Conservation (phyloP, 1,140 invertebrate species). For the Notospermus geniculatus region DNA sequence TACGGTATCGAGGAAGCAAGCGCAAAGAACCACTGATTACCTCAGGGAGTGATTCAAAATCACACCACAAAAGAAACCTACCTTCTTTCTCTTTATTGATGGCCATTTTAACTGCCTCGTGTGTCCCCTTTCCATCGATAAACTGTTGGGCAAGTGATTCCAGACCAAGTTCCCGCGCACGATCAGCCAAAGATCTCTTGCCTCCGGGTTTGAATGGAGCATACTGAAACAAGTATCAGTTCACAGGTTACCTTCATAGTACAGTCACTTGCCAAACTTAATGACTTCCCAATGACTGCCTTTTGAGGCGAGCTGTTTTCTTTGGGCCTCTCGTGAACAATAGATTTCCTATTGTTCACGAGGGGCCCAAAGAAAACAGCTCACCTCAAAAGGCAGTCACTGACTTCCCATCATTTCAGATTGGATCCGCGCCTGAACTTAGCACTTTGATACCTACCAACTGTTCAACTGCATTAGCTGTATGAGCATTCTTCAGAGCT, state of each 20-base stretch:
- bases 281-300: no score
- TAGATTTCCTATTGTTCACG: no score
- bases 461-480: constrained; percentile 66
- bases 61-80: background rate
- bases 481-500: constrained; percentile 61
- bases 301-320: no score
- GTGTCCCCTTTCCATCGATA: constrained; percentile 54
- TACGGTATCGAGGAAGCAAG: no score
- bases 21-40: background rate
- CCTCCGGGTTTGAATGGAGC: constrained; percentile 73
- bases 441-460: constrained; percentile 57
- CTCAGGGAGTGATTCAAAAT: no score
- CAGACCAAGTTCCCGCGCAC: constrained; percentile 73
- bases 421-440: no score
- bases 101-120: constrained; percentile 42
- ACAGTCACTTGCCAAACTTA: background rate
- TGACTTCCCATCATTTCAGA: no score
- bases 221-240: constrained; percentile 60
- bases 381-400: no score
- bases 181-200: constrained; percentile 72
- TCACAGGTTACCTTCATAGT: no score
- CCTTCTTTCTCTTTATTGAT: constrained; percentile 61
- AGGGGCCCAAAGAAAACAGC: no score
- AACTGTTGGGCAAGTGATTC: constrained; percentile 62
- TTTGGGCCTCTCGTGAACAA: no score